Evolutionary conservation across 2,113 vertebrate species (phyloP).

Genomic region (Perca flavescens): DNA sequence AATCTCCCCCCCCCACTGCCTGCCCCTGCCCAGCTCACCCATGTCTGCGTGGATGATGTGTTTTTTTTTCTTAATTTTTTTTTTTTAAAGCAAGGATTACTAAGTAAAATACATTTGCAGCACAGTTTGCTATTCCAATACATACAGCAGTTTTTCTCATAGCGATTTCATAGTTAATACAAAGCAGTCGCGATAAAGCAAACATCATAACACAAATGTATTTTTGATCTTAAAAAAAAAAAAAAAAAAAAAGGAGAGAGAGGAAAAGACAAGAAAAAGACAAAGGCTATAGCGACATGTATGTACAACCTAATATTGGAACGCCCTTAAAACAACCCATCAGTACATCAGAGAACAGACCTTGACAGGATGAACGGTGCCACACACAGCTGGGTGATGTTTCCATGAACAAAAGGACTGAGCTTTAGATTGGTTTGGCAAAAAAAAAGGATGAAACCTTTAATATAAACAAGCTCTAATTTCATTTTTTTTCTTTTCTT

Average conservation of each 20-base stretch:
- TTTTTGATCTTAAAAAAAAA: constrained; percentile 75
- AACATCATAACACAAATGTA: constrained; percentile 87
- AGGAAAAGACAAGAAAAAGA: constrained; percentile 82
- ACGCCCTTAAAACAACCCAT: constrained; percentile 87
- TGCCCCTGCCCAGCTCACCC: constrained; percentile 57
- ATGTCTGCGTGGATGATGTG: constrained; percentile 88
- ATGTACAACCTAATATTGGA: constrained; percentile 92
- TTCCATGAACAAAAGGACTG: constrained; percentile 90
- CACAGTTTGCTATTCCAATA: constrained; percentile 93
- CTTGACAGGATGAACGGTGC: constrained; percentile 78
- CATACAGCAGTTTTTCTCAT: constrained; percentile 93
- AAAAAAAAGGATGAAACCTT: constrained; percentile 86
- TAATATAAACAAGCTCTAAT: constrained; percentile 89
- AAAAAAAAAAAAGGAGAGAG: constrained; percentile 23
- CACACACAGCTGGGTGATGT: constrained; percentile 83
- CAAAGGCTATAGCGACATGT: constrained; percentile 88
- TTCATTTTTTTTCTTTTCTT: constrained; percentile 77
- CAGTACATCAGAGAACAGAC: constrained; percentile 82
- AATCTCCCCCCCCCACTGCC: constrained; percentile 60
- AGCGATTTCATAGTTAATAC: constrained; percentile 93
- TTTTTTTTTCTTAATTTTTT: constrained; percentile 80
- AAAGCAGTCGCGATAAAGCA: constrained; percentile 96
- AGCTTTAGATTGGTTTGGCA: constrained; percentile 94
- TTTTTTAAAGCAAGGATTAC: constrained; percentile 89
- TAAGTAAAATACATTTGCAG: constrained; percentile 96